Evolutionary conservation across 2,888 invertebrate species (phyloP), one percentile per base, ranked within the genome.

Genomic region (Himalopsyche tibetana): DNA sequence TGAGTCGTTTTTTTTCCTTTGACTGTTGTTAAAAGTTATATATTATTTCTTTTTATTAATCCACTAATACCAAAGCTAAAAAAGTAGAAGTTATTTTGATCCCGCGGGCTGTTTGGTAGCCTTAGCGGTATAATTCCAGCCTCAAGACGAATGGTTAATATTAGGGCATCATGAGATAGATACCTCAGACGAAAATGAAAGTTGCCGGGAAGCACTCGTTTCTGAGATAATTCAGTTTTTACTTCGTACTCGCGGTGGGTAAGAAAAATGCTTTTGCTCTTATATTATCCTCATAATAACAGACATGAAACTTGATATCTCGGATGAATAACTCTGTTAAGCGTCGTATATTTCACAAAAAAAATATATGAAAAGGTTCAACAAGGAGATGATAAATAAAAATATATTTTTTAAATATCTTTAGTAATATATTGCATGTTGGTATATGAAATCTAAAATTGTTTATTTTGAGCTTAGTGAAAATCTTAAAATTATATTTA

Each of bases 221-320:
- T 63, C 19, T 28, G 63, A 63, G 63, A 63, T 63, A 63, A 63
- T 63, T 63, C 28, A 63, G 63, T 63, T 63, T 63, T 63, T 63
- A 63, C 63, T 63, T 28, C 51, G 15, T 51, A 51, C 51, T 28
- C 19, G 11, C 63, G 63, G 63, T 28, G 9, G 28, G 19, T 11
- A 28, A 63, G 63, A 63, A 28, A 19, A 63, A 63, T 63, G 19
- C 63, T 63, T 63, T 63, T 8, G 28, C 11, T 63, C 11, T 63
- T 63, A 63, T 28, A 63, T 63, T 63, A 28, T 19, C 2, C 63
- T 28, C 63, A 28, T 63, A 63, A 63, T 63, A 63, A 28, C 63
- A 63, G 19, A 63, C 63, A 63, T 19, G 63, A 63, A 63, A 63
- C 63, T 63, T 63, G 19, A 63, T 63, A 63, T 63, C 63, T 63